Evolutionary conservation across 2,797 vertebrate species (phyloP).

Genomic region (Cetoscarus ocellatus): DNA sequence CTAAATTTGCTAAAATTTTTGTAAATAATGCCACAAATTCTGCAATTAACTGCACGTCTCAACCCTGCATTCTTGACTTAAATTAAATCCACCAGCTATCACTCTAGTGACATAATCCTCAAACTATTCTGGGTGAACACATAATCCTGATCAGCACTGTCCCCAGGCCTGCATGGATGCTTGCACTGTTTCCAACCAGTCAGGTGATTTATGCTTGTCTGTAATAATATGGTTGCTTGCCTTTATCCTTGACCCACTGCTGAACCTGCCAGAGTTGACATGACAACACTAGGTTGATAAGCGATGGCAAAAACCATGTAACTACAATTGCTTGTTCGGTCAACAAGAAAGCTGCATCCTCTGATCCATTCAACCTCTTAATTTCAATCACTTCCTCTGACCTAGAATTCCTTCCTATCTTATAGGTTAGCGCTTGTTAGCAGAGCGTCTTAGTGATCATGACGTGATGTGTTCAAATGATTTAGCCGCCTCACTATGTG

Average conservation of each 20-base stretch:
- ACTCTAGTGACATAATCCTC: not conserved
- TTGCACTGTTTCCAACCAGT: constrained; percentile 35
- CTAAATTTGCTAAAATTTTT: too few species aligned
- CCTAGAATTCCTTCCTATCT: constrained; percentile 50
- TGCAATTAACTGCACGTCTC: too few species aligned
- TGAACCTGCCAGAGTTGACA: constrained; percentile 73
- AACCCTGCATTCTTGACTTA: not conserved
- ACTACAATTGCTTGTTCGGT: constrained; percentile 58
- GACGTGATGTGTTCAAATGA: constrained; percentile 68
- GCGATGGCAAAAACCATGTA: constrained; percentile 45
- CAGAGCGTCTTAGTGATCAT: constrained; percentile 64
- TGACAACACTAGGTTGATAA: constrained; percentile 45
- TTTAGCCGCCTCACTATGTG: constrained; percentile 64
- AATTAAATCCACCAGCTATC: not conserved
- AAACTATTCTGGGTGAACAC: constrained; percentile 20
- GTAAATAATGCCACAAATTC: too few species aligned
- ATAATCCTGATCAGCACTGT: constrained; percentile 36
- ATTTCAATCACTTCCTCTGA: constrained; percentile 53
- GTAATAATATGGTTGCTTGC: constrained; percentile 68
- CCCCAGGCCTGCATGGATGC: constrained; percentile 49
- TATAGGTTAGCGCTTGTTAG: constrained; percentile 50
- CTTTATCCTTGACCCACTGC: constrained; percentile 71
- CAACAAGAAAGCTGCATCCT: constrained; percentile 57
- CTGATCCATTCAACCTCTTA: constrained; percentile 54
- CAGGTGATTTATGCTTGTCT: constrained; percentile 63